A percentile compares a stretch with the other conserved stretches of the same genome.
phyloP scores from a whole-genome alignment of 2,888 invertebrate species.

The Petrolisthes manimaculis region DNA sequence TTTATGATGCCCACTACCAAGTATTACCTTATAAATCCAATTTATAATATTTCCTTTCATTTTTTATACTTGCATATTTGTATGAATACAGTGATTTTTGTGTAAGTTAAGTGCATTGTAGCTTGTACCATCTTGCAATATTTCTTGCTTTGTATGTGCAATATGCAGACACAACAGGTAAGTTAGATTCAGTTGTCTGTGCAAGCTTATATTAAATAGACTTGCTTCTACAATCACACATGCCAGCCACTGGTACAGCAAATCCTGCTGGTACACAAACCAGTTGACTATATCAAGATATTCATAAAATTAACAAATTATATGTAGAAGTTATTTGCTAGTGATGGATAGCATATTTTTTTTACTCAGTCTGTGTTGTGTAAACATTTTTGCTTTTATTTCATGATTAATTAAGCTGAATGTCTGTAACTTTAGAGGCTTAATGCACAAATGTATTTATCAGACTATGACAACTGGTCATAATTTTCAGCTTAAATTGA shows the following conservation, averaged over 20 bases:
- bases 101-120: not conserved
- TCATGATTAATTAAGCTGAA: not conserved
- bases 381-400: slow-evolving; percentile 15
- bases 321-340: not conserved
- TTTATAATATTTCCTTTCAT: not conserved
- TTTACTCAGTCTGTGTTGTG: slow-evolving; percentile 11
- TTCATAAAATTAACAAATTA: not conserved
- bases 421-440: too few species aligned
- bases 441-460: too few species aligned
- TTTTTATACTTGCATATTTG: not conserved
- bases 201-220: not conserved
- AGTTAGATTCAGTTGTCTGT: not conserved
- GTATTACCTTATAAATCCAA: not conserved
- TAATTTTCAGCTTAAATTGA: too few species aligned
- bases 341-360: not conserved
- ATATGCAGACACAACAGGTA: slow-evolving; percentile 34
- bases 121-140: slow-evolving; percentile 23
- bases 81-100: not conserved
- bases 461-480: too few species aligned
- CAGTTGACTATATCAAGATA: not conserved
- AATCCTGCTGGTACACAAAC: not conserved
- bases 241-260: not conserved
- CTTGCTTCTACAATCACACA: not conserved
- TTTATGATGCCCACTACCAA: not conserved
- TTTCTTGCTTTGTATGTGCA: slow-evolving; percentile 22